Base-by-base conservation (phyloP, 2,797 vertebrate genomes). In the Graptemys geographica region DNA sequence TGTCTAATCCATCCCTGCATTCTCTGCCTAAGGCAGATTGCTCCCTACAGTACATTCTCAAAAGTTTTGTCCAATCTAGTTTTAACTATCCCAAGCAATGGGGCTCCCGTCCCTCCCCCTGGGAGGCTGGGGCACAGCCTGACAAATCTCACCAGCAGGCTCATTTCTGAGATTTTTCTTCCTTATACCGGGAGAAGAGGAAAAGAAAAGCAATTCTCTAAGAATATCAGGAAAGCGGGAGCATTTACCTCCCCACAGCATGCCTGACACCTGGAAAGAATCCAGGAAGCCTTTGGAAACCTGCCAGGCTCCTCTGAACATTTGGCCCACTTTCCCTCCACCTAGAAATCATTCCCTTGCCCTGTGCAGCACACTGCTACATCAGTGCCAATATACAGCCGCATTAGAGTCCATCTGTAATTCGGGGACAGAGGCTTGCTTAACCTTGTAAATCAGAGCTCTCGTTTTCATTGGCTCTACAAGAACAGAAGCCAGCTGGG, bases 381-480 rank as follows among this genome's bases (percentile, higher is more conserved):
- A 78, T 5, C 85, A 94, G 52, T 89, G 89, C 83, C 87, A 91
- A 83, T 25, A 86, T n/a, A 62, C 51, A 23, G 55, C 47, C 85
- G 19, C 44, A 78, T 55, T 72, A 56, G 87, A 90, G 23, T 31
- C 27, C 1, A 0, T 3, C 47, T 86, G 78, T 65, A 94, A 86
- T 84, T 92, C 16, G 79, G 6, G 41, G 74, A 28, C 19, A 89
- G 0, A 84, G 27, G 11, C 41, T 91, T 90, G 84, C 95, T 96
- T 86, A 93, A 80, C 84, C 5, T 3, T 8, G 18, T 76, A 93
- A 92, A 96, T 90, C 57, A 90, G 92, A 93, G 83, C 78, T 88
- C 88, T 15, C 51, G 16, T 81, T 85, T 79, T 91, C 65, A 55
- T n/a, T 41, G 33, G 76, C 55, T 90, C 27, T 21, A 62, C 44